Evolutionary conservation across 2,113 vertebrate genomes (phyloP), one percentile per base, ranked within the genome.

Genomic region (Leiothrix lutea): DNA sequence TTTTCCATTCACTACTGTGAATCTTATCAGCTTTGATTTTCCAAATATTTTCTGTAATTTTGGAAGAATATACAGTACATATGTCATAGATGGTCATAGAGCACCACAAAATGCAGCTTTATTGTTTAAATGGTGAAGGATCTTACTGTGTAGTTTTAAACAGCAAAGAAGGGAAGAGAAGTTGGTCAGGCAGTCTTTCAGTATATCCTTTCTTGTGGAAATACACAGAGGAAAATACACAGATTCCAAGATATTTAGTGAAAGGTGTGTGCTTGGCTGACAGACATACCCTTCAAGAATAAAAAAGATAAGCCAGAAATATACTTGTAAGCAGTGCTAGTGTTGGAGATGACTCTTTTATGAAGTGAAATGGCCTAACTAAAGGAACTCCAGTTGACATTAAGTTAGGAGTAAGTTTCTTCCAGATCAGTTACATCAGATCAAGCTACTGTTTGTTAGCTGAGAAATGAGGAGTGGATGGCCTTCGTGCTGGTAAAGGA

Each of bases 401-500:
- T 65, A 35, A 72, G 5, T 25, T 36, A 45, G 6, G 60, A 22
- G 19, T 20, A 45, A 28, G 28, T 65, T 79, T 80, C 36, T 86
- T 96, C 60, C 45, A 61, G 9, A 8, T 50, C 0, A 0, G 16
- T 38, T 53, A 11, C 24, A 36, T 61, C 38, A 80, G 16, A 16
- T 1, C 31, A 14, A 60, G 8, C 7, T 57, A 11, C 23, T 45
- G 9, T 53, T 61, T 65, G 36, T 25, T 28, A 56, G 21, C n/a
- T 86, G 54, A 58, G 53, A 57, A 70, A 58, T 4, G 16, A 83
- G 36, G 36, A 12, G 2, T 13, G 42, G n/a, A 54, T 53, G 28
- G 40, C 11, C 22, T 80, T 69, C 0, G 0, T 60, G 56, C 8
- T 38, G 19, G 15, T 12, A 33, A 1, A 2, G 36, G 26, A 62